phyloP scores from a whole-genome alignment of 2,113 vertebrate genomes.

The Poecilia latipinna region DNA sequence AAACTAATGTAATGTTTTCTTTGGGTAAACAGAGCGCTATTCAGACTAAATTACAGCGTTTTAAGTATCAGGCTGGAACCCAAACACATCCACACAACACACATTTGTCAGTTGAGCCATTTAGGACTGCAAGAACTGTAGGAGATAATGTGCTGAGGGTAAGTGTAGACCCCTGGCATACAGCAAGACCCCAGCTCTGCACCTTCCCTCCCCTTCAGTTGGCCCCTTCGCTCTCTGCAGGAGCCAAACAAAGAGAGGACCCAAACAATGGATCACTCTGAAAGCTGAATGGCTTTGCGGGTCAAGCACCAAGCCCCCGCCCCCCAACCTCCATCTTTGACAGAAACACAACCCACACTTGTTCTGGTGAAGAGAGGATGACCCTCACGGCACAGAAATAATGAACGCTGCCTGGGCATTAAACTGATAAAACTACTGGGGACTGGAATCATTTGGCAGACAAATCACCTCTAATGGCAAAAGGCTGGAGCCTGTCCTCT shows the following conservation, averaged over 20 bases:
- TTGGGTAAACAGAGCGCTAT: too few species aligned
- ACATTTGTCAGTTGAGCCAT: slow-evolving; percentile 38
- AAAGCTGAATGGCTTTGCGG: slow-evolving; percentile 79
- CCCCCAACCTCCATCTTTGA: slow-evolving; percentile 71
- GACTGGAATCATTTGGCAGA: slow-evolving; percentile 73
- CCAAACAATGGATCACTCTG: slow-evolving; percentile 81
- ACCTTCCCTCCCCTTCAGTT: slow-evolving; percentile 63
- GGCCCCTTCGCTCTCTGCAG: slow-evolving; percentile 76
- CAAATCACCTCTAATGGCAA: slow-evolving; percentile 74
- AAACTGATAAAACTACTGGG: slow-evolving; percentile 76
- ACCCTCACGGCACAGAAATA: slow-evolving; percentile 77
- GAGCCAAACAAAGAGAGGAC: slow-evolving; percentile 80
- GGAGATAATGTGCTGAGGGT: slow-evolving; percentile 64
- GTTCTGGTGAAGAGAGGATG: slow-evolving; percentile 83
- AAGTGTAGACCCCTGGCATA: slow-evolving; percentile 64
- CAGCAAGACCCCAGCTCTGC: slow-evolving; percentile 60
- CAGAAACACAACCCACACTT: slow-evolving; percentile 83
- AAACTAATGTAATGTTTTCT: too few species aligned
- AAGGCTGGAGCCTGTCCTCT: slow-evolving; percentile 73
- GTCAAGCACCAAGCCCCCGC: slow-evolving; percentile 82
- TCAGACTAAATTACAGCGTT: background rate
- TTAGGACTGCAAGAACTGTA: slow-evolving; percentile 50
- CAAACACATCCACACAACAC: slow-evolving; percentile 29
- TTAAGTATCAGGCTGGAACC: slow-evolving; percentile 5
- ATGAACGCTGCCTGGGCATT: slow-evolving; percentile 80